Evolutionary conservation across 2,113 vertebrate genomes (phyloP), one percentile per base, ranked within the genome.

Genomic region (Garra rufa): DNA sequence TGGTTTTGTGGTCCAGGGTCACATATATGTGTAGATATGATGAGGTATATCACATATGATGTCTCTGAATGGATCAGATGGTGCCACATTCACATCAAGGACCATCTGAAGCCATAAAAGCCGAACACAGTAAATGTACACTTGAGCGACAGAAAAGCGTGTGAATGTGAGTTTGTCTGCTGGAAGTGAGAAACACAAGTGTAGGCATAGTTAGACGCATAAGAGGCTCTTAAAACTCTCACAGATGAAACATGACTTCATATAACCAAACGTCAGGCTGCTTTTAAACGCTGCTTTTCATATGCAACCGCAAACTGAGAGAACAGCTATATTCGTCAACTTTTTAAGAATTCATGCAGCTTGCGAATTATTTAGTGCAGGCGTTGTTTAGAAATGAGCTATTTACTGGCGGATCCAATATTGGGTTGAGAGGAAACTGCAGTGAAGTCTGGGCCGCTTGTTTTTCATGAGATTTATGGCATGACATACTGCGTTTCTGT

Each of bases 171-270:
- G 41, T 74, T 19, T 26, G 30, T 50, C 19, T 7, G 6, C 26
- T 65, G 19, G n/a, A 74, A 57, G 76, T 15, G 34, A 69, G 41
- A 65, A 48, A 75, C 73, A 74, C 52, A 34, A 74, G 67, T 26
- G 41, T 24, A 30, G 48, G 76, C 55, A 74, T 43, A 19, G 30
- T 48, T 7, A 34, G 9, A 59, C 24, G 41, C 46, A 80, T 34
- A 67, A 69, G 48, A 43, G 71, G 30, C 61, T 76, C 38, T 70
- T 19, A n/a, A 13, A 78, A 26, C 57, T 70, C 73, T 28, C 34
- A 46, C 41, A 83, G 67, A 59, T 9, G 82, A 80, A 52, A 79
- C 57, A 41, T 2, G 44, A 71, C 52, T 77, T 77, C 8, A 34
- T 34, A 19, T 48, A 83, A 52, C 46, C n/a, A 17, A 4, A 63